phyloP scores from a whole-genome alignment of 1,140 invertebrate genomes.

The Heterodera schachtii region DNA sequence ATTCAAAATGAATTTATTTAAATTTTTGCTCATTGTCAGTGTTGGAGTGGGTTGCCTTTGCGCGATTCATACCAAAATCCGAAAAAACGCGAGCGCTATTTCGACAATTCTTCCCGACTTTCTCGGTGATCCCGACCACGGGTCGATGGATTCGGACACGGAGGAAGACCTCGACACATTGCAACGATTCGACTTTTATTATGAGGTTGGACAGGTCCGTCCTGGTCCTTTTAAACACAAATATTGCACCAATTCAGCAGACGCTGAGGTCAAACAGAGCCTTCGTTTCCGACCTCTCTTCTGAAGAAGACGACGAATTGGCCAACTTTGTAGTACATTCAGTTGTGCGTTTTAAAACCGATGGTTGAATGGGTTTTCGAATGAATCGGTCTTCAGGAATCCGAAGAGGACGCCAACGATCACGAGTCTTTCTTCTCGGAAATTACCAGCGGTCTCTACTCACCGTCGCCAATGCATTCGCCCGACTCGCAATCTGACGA shows the following conservation, averaged over 20 bases:
- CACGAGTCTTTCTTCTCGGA: background rate
- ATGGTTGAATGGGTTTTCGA: background rate
- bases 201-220: conserved; percentile 17
- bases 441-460: background rate
- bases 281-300: background rate
- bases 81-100: conserved; percentile 20
- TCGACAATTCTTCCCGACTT: background rate
- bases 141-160: conserved; percentile 14
- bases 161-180: conserved; percentile 33
- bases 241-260: conserved; percentile 4
- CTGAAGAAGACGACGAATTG: background rate
- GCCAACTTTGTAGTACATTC: background rate
- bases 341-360: background rate
- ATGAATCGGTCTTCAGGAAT: background rate
- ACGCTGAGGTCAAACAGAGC: conserved; percentile 8
- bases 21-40: background rate
- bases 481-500: background rate
- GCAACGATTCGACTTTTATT: conserved; percentile 31
- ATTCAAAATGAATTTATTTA: background rate
- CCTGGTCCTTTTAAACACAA: background rate
- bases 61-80: conserved; percentile 11
- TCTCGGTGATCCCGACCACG: background rate
- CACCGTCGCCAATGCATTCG: background rate
- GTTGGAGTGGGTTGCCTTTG: conserved; percentile 25
- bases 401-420: conserved; percentile 9